Percentiles rank a stretch among this genome's conserved stretches.
These are phyloP conservation scores for Grantiella picta DNA, from an alignment of 2,113 vertebrate genomes.

Conservation along the genomic window DNA sequence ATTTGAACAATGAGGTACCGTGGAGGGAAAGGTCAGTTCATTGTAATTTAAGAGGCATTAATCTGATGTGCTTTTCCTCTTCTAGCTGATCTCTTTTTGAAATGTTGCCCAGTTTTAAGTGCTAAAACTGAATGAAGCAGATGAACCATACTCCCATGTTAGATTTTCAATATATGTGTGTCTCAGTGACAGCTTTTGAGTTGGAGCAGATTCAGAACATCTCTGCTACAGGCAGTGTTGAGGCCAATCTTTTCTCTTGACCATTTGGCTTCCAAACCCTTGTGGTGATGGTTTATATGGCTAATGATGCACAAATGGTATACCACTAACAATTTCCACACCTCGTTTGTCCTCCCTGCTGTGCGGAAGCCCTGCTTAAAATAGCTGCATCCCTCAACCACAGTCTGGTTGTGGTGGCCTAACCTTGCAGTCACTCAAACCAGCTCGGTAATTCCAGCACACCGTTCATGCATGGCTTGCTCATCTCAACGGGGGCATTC, in stretches of 20 bases:
- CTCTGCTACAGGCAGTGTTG: neutral
- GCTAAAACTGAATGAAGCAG: neutral
- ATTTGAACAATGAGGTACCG: neutral
- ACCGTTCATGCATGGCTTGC: neutral
- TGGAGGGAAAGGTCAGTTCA: neutral
- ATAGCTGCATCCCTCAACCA: neutral
- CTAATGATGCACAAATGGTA: neutral
- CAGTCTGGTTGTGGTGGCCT: neutral
- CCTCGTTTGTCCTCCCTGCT: neutral
- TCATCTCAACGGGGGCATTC: slow-evolving; percentile 19
- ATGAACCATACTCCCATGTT: neutral
- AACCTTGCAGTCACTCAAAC: neutral
- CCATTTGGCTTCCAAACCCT: neutral
- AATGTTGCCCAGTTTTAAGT: neutral
- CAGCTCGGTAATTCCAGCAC: slow-evolving; percentile 37
- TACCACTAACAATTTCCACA: neutral
- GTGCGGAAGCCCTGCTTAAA: neutral
- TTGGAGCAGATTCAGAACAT: neutral
- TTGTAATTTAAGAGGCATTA: neutral
- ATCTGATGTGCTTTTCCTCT: neutral
- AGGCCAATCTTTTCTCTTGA: neutral
- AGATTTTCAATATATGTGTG: neutral
- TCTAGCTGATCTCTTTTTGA: neutral
- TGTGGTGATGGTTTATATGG: neutral
- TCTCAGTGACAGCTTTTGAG: neutral